Evolutionary conservation across 2,797 vertebrate species (phyloP), one percentile per base, ranked within the genome.

Genomic region (Sebastes nivosus): DNA sequence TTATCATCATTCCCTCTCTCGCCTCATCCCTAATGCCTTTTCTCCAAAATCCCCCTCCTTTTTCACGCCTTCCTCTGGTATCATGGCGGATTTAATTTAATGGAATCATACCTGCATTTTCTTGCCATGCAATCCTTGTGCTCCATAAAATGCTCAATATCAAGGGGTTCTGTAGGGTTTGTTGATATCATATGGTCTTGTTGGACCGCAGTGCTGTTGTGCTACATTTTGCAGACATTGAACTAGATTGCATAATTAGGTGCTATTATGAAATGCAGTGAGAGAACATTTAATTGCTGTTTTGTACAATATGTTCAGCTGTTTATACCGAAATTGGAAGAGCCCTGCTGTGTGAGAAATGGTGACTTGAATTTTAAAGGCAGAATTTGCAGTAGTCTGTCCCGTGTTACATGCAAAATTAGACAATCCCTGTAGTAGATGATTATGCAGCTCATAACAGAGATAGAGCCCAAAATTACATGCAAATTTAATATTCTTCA

Each of bases 321-420:
- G 58, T 82, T 84, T 71, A 67, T 76, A 81, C 71, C 54, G n/a
- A 79, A 77, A 83, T 83, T 34, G 78, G 57, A 72, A 81, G 67
- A 83, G 24, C 27, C 67, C 69, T 54, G 55, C 80, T 86, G 77
- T 76, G 66, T 32, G 67, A 82, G 71, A 72, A 75, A 66, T 18
- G 54, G 75, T 75, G 77, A 77, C 72, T 67, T 82, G 80, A 91
- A 88, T 91, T 80, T 75, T 81, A 76, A 91, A 82, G 25, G 25
- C 25, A 30, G 34, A 4, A 6, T 82, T 85, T 77, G 50, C 64
- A 2, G 25, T 67, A 20, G 25, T 32, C 46, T 50, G 68, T 74
- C 73, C 42, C 6, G 34, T 73, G 80, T 77, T 79, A 86, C 54
- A 79, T 77, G 58, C 76, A 57, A 69, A 85, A 77, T 77, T 67